A percentile compares a stretch with the other conserved stretches of the same genome.
Evolutionary conservation across 2,888 invertebrate species (phyloP).

Genomic region (Monochamus alternatus): DNA sequence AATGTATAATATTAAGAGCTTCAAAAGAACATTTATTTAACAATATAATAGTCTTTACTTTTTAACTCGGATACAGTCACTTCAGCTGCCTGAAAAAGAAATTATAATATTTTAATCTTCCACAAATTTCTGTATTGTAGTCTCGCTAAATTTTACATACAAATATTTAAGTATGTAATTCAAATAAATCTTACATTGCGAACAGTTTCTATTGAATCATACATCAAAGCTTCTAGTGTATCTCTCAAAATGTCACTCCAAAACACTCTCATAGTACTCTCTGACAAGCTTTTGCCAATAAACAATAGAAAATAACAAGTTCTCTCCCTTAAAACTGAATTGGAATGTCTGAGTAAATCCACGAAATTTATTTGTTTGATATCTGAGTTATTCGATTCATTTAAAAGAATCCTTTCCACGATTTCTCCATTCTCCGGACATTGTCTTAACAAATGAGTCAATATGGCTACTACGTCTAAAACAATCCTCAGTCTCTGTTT

Average conservation of each 20-base stretch:
- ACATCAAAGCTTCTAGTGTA: constrained; percentile 76
- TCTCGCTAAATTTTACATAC: too few species aligned
- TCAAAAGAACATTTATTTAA: background rate
- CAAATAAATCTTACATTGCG: constrained; percentile 71
- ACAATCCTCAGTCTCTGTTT: constrained; percentile 77
- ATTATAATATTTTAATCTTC: background rate
- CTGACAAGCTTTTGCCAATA: constrained; percentile 77
- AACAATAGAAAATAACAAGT: constrained; percentile 82
- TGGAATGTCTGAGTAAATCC: constrained; percentile 74
- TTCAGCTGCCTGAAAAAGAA: constrained; percentile 61
- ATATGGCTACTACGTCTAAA: constrained; percentile 80
- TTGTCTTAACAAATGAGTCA: constrained; percentile 82
- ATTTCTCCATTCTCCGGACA: constrained; percentile 84
- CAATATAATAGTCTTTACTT: constrained; percentile 58
- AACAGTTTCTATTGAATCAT: constrained; percentile 77
- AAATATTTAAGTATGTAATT: too few species aligned
- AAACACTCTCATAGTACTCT: constrained; percentile 76
- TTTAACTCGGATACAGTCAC: constrained; percentile 59
- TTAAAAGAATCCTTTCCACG: constrained; percentile 81
- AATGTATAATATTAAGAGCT: background rate
- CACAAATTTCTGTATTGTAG: too few species aligned
- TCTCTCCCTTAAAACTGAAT: constrained; percentile 75
- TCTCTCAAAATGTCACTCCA: constrained; percentile 78
- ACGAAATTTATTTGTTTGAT: constrained; percentile 72
- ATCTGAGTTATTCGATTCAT: constrained; percentile 61